A percentile compares a stretch with the other conserved stretches of the same genome.
These are phyloP conservation scores for Linyphia triangularis DNA, from an alignment of 2,888 invertebrate genomes.

Conservation along the genomic window DNA sequence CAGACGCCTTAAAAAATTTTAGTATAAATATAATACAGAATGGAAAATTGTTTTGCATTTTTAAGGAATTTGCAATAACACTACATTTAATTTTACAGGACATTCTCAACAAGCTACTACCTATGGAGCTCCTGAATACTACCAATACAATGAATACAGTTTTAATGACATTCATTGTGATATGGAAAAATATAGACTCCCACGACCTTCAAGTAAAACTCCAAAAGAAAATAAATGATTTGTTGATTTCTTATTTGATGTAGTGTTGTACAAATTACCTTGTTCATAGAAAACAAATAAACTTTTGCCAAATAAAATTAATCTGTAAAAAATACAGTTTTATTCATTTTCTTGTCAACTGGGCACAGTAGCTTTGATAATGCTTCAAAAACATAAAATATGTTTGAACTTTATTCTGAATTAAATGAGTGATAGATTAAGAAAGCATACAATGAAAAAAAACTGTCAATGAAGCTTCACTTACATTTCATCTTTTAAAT, in stretches of 20 bases:
- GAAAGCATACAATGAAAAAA: too few relatives aligned
- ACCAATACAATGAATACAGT: constrained; percentile 87
- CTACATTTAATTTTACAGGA: not conserved
- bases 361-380: too few relatives aligned
- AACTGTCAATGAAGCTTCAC: too few relatives aligned
- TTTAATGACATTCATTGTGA: constrained; percentile 92
- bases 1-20: not conserved
- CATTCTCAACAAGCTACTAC: constrained; percentile 82
- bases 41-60: not conserved
- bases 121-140: constrained; percentile 91
- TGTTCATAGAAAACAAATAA: too few relatives aligned
- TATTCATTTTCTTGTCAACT: too few relatives aligned
- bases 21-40: not conserved
- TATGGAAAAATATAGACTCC: constrained; percentile 88
- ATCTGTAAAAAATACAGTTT: too few relatives aligned
- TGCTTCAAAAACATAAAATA: too few relatives aligned
- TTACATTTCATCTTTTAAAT: too few relatives aligned
- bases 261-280: too few relatives aligned
- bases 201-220: constrained; percentile 83
- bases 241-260: not conserved
- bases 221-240: constrained; percentile 10
- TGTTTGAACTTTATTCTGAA: too few relatives aligned
- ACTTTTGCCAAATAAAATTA: too few relatives aligned
- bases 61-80: not conserved
- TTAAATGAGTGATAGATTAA: too few relatives aligned